These are phyloP conservation scores for Nemotelus nigrinus DNA, from an alignment of 2,888 invertebrate species.

Conservation along the genomic window DNA sequence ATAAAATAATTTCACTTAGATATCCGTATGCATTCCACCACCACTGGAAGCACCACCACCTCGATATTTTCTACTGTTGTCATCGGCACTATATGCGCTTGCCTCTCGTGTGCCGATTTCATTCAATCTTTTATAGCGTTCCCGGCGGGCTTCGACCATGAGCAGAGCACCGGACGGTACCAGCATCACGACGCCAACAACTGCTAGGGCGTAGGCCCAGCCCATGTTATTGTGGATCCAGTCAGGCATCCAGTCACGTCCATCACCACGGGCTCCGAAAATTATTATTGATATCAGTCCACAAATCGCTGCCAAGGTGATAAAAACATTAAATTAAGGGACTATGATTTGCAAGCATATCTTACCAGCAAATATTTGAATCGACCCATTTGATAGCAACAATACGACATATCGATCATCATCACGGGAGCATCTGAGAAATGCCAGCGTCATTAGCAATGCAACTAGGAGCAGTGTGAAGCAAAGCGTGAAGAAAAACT, in stretches of 20 bases:
- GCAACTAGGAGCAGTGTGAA: constrained; percentile 83
- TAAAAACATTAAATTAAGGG: constrained; percentile 9
- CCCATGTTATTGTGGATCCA: constrained; percentile 95
- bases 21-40: constrained; percentile 40
- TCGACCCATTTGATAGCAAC: constrained; percentile 77
- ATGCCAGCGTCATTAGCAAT: constrained; percentile 77
- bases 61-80: constrained; percentile 55
- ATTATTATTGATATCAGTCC: constrained; percentile 86
- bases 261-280: constrained; percentile 91
- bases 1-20: constrained; percentile 27
- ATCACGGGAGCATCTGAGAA: constrained; percentile 78
- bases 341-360: neutral
- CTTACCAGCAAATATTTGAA: constrained; percentile 75
- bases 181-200: constrained; percentile 79
- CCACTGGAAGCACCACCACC: neutral
- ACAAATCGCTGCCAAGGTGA: constrained; percentile 71
- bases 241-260: constrained; percentile 94
- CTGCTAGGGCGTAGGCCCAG: constrained; percentile 92
- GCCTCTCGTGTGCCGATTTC: constrained; percentile 75
- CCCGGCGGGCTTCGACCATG: constrained; percentile 83
- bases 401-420: constrained; percentile 81
- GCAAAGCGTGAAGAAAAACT: constrained; percentile 91
- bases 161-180: constrained; percentile 83
- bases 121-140: constrained; percentile 77
- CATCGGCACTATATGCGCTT: constrained; percentile 74